Evolutionary conservation across 1,140 invertebrate genomes (phyloP).

Genomic region (Hylaeus anthracinus): DNA sequence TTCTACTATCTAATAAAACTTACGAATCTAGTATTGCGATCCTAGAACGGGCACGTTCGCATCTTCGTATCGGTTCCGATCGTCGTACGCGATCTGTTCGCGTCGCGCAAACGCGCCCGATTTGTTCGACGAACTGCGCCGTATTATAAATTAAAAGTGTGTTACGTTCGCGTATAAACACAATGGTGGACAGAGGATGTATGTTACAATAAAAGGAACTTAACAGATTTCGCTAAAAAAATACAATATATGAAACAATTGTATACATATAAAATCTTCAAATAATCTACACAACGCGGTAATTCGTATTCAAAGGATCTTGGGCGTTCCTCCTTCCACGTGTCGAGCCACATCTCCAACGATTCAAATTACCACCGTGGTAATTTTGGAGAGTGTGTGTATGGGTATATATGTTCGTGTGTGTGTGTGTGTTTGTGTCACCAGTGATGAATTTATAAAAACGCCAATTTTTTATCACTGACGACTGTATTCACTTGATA

Average conservation of each 20-base stretch:
- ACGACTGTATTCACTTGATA: slow-evolving; percentile 18
- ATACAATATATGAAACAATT: slow-evolving; percentile 72
- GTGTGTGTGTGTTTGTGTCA: no score
- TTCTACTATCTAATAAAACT: slow-evolving; percentile 37
- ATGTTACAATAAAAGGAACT: slow-evolving; percentile 73
- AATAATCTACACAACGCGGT: slow-evolving; percentile 70
- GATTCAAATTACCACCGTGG: slow-evolving; percentile 60
- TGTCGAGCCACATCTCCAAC: slow-evolving; percentile 63
- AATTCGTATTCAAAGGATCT: slow-evolving; percentile 28
- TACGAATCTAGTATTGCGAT: slow-evolving; percentile 57
- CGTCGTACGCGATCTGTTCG: not conserved
- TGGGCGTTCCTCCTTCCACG: slow-evolving; percentile 6
- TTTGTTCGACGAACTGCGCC: not conserved
- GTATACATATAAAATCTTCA: slow-evolving; percentile 74
- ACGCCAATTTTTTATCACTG: slow-evolving; percentile 33
- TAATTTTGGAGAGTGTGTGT: slow-evolving; percentile 71
- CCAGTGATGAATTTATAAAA: slow-evolving; percentile 54
- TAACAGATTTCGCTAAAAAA: slow-evolving; percentile 74
- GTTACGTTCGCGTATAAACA: slow-evolving; percentile 58
- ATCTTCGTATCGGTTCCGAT: not conserved
- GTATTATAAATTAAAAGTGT: slow-evolving; percentile 60
- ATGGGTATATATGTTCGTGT: not conserved
- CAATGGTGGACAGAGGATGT: slow-evolving; percentile 66
- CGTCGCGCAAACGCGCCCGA: not conserved
- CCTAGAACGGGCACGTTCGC: slow-evolving; percentile 34